These are phyloP conservation scores for Alviniconcha marisindica DNA, from an alignment of 1,140 invertebrate species.

Conservation along the genomic window DNA sequence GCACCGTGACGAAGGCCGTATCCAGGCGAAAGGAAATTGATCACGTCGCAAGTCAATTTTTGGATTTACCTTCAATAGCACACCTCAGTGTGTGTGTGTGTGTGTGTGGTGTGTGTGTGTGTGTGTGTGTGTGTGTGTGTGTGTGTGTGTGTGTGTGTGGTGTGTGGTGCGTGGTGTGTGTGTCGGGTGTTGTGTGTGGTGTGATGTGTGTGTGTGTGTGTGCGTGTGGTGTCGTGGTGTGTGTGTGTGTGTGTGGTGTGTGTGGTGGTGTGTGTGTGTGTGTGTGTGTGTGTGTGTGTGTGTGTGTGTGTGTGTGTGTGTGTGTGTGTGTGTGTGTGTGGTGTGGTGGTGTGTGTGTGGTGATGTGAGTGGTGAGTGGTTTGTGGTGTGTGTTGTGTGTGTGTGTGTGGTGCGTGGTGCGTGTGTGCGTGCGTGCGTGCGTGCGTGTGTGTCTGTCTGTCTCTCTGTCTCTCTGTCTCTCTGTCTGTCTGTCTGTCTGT, in stretches of 20 bases:
- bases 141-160: not conserved
- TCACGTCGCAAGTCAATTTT: too few relatives aligned
- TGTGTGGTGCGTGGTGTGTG: too few relatives aligned
- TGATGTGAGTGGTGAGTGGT: too few relatives aligned
- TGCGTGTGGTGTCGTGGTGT: not conserved
- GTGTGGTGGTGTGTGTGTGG: too few relatives aligned
- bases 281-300: not conserved
- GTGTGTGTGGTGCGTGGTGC: not conserved
- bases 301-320: not conserved
- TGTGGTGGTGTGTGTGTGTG: not conserved
- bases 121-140: too few relatives aligned
- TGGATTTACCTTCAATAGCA: too few relatives aligned
- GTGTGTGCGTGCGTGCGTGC: not conserved
- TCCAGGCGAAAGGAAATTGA: too few relatives aligned
- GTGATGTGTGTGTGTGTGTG: not conserved
- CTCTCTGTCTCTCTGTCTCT: not conserved
- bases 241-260: not conserved
- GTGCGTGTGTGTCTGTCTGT: not conserved
- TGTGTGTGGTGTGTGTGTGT: too few relatives aligned
- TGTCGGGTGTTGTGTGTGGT: too few relatives aligned
- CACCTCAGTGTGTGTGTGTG: too few relatives aligned
- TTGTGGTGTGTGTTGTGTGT: not conserved
- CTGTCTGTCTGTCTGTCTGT: slow-evolving; percentile 13
- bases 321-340: not conserved
- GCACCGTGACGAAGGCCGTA: too few relatives aligned